These are phyloP conservation scores for Agrochola litura DNA, from an alignment of 2,888 invertebrate species.

Conservation along the genomic window DNA sequence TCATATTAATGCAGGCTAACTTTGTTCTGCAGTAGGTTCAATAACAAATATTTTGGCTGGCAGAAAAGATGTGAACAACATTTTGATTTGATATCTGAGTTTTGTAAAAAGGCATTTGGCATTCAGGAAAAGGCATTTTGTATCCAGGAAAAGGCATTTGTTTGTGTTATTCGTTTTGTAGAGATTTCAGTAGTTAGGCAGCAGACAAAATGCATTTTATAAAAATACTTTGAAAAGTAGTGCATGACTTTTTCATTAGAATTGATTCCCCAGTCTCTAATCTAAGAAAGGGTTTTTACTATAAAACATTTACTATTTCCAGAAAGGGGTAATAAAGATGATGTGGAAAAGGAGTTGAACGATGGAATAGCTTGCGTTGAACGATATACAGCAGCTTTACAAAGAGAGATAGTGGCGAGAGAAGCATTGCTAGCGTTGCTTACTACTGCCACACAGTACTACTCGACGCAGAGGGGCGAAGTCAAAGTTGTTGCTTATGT, in stretches of 20 bases:
- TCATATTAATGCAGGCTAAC: not conserved
- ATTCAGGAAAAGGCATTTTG: not conserved
- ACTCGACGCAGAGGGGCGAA: conserved; percentile 97
- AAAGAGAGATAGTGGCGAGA: conserved; percentile 95
- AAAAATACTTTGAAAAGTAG: conserved; percentile 13
- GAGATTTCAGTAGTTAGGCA: conserved; percentile 8
- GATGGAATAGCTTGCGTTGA: conserved; percentile 95
- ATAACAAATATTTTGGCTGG: not conserved
- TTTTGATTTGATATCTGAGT: not conserved
- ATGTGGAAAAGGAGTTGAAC: conserved; percentile 96
- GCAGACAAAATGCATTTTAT: conserved; percentile 1
- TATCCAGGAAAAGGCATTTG: not conserved
- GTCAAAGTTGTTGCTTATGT: conserved; percentile 99
- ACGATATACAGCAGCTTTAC: conserved; percentile 94
- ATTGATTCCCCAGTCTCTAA: not conserved
- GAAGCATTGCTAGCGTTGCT: conserved; percentile 94
- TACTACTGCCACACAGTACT: conserved; percentile 95
- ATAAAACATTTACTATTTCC: conserved; percentile 52
- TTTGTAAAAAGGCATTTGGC: not conserved
- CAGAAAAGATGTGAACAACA: not conserved
- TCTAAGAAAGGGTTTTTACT: not conserved
- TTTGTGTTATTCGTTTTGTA: not conserved
- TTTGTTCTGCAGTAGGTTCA: not conserved
- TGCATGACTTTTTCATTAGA: conserved; percentile 1
- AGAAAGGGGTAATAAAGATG: conserved; percentile 96